Conservation (phyloP, 2,888 invertebrate species). For the Rhagonycha lutea region DNA sequence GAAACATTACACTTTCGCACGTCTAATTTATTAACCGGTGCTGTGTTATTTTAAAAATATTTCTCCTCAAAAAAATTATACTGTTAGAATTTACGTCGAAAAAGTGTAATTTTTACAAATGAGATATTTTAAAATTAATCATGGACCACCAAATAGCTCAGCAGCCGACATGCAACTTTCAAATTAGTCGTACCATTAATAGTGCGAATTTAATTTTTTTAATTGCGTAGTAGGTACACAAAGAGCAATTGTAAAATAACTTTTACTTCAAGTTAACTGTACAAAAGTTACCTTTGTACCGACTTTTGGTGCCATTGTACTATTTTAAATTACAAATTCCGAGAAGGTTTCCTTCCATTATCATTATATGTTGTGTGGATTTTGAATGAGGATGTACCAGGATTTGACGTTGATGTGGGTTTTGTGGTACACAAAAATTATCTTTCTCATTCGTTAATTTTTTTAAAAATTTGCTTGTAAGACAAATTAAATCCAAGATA, state of each 20-base stretch:
- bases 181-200: background rate
- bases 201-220: background rate
- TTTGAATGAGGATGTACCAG: background rate
- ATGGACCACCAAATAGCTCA: background rate
- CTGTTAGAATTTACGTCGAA: background rate
- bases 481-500: background rate
- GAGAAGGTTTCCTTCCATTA: background rate
- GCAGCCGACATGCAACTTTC: background rate
- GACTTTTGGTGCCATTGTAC: background rate
- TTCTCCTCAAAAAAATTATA: background rate
- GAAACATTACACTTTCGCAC: background rate
- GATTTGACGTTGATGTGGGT: background rate
- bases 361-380: background rate
- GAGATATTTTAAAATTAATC: constrained; percentile 1
- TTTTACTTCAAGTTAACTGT: background rate
- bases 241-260: background rate
- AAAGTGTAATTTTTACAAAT: background rate
- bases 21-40: background rate
- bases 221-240: background rate
- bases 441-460: background rate
- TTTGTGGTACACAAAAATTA: background rate
- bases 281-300: background rate
- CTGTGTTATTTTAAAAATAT: background rate
- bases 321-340: background rate
- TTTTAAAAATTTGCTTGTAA: background rate